phyloP scores from a whole-genome alignment of 2,888 invertebrate genomes.

The Mimachlamys varia region DNA sequence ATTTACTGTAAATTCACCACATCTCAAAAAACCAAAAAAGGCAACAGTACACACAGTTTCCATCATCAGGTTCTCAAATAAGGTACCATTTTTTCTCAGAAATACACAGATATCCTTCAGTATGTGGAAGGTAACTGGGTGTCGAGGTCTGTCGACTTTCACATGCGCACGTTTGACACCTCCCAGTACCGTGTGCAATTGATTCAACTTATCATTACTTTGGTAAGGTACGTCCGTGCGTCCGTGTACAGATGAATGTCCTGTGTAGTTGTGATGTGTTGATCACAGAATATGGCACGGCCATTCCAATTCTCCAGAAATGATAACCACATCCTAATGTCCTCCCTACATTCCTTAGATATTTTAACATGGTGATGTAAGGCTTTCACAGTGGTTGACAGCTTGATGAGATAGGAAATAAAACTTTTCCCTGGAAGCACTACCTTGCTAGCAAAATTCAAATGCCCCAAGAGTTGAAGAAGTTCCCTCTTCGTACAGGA shows the following conservation, averaged over 20 bases:
- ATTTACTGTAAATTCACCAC: slow-evolving; percentile 28
- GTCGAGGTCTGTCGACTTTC: too few species aligned
- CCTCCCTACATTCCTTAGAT: slow-evolving; percentile 36
- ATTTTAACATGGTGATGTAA: slow-evolving; percentile 42
- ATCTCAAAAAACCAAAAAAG: too few species aligned
- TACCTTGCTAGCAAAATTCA: slow-evolving; percentile 40
- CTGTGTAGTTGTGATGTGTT: not conserved
- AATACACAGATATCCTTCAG: too few species aligned
- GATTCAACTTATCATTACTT: too few species aligned
- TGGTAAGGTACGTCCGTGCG: too few species aligned
- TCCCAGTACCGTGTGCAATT: too few species aligned
- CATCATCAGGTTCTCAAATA: too few species aligned
- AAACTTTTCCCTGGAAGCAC: slow-evolving; percentile 12
- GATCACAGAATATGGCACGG: slow-evolving; percentile 38
- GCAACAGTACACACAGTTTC: too few species aligned
- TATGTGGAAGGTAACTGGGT: too few species aligned
- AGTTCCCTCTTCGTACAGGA: slow-evolving; percentile 45
- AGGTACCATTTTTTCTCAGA: too few species aligned
- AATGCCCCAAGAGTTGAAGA: slow-evolving; percentile 51
- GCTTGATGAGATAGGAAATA: not conserved
- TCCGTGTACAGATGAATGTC: slow-evolving; percentile 46
- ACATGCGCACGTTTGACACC: too few species aligned
- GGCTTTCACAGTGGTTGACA: slow-evolving; percentile 42
- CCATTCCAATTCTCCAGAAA: slow-evolving; percentile 45
- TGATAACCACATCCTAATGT: slow-evolving; percentile 45